phyloP scores from a whole-genome alignment of 1,140 invertebrate genomes.

The Lethrus apterus region DNA sequence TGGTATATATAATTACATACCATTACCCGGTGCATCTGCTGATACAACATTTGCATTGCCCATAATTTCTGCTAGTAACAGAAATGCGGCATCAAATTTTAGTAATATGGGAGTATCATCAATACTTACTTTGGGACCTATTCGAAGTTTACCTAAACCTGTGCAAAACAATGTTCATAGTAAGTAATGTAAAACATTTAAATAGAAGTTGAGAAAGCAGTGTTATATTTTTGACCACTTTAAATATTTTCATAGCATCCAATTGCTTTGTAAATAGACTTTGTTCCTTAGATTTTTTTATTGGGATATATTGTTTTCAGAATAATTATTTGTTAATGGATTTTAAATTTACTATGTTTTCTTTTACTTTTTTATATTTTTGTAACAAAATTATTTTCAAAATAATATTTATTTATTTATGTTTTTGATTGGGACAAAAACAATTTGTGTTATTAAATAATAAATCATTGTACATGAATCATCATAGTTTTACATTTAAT shows the following conservation, averaged over 20 bases:
- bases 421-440: no score
- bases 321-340: not conserved
- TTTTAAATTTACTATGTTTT: constrained; percentile 3
- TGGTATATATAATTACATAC: constrained; percentile 67
- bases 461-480: no score
- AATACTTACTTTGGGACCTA: constrained; percentile 60
- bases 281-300: not conserved
- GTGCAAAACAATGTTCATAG: not conserved
- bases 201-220: not conserved
- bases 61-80: constrained; percentile 61
- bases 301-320: not conserved
- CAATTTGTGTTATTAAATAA: no score
- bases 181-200: not conserved
- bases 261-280: not conserved
- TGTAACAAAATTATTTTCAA: no score
- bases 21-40: constrained; percentile 55
- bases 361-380: no score
- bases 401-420: no score
- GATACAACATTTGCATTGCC: constrained; percentile 63
- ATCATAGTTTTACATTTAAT: no score
- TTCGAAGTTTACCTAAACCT: constrained; percentile 36
- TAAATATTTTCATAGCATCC: not conserved
- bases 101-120: constrained; percentile 51
- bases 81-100: constrained; percentile 48
- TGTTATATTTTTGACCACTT: no score